phyloP scores from a whole-genome alignment of 2,113 vertebrate species.

The Corythoichthys haematopterus region DNA sequence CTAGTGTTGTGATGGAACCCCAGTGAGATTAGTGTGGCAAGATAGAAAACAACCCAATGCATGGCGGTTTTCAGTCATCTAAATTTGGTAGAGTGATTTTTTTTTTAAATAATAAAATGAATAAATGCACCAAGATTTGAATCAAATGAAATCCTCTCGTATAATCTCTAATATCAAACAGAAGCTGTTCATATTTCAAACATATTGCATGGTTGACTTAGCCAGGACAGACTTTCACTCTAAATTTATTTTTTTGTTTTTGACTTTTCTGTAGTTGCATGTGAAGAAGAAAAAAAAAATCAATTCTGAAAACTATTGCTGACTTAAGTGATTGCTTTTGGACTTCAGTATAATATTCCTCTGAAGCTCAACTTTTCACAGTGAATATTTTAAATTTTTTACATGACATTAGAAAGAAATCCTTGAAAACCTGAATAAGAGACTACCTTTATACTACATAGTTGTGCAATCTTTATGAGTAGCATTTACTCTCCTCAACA shows the following conservation, averaged over 20 bases:
- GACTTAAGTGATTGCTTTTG: no score
- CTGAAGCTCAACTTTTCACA: not conserved
- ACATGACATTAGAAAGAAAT: slow-evolving; percentile 5
- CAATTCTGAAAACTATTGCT: no score
- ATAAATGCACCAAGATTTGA: not conserved
- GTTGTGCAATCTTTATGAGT: not conserved
- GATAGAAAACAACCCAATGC: slow-evolving; percentile 39
- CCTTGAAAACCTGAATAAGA: slow-evolving; percentile 8
- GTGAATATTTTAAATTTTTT: not conserved
- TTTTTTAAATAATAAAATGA: slow-evolving; percentile 25
- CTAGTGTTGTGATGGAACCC: slow-evolving; percentile 46
- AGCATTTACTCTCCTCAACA: not conserved
- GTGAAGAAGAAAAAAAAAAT: no score
- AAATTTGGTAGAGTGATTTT: slow-evolving; percentile 44
- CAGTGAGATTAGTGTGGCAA: slow-evolving; percentile 46
- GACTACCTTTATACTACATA: slow-evolving; percentile 28
- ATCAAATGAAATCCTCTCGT: no score
- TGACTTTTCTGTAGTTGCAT: no score
- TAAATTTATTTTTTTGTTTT: no score
- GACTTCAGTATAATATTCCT: not conserved
- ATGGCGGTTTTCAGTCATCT: slow-evolving; percentile 52
- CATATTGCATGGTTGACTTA: no score
- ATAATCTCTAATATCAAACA: no score
- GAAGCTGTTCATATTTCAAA: no score
- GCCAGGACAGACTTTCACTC: no score